Conservation (phyloP, 2,888 invertebrate species). For the Hermaeophaga mercurialis region DNA sequence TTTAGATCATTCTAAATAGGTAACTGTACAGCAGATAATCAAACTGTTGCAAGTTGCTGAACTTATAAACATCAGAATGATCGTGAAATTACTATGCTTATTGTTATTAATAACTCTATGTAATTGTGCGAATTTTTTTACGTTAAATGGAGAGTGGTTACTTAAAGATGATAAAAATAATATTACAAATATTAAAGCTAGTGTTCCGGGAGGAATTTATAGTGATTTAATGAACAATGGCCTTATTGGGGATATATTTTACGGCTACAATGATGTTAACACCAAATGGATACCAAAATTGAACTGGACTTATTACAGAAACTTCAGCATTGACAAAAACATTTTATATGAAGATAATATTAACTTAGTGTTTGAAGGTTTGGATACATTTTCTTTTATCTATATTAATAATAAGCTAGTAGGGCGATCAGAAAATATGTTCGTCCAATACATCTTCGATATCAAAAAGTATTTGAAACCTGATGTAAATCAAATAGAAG, state of each 20-base stretch:
- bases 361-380: conserved; percentile 76
- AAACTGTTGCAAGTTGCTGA: not conserved
- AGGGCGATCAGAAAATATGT: conserved; percentile 82
- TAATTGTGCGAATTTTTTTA: not conserved
- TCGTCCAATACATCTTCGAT: conserved; percentile 75
- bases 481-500: conserved; percentile 28
- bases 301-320: conserved; percentile 76
- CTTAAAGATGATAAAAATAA: conserved; percentile 24
- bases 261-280: conserved; percentile 75
- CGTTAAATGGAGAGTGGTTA: conserved; percentile 37
- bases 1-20: not conserved
- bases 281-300: conserved; percentile 83
- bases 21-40: not conserved
- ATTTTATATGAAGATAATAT: conserved; percentile 53
- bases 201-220: conserved; percentile 81
- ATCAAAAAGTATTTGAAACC: conserved; percentile 56
- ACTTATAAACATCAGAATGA: not conserved
- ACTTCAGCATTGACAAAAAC: conserved; percentile 60
- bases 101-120: not conserved
- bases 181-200: conserved; percentile 53
- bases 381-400: conserved; percentile 82
- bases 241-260: conserved; percentile 68
- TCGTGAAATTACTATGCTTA: not conserved
- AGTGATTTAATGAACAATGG: conserved; percentile 68
- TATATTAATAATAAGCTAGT: conserved; percentile 71